These are phyloP conservation scores for Macrophya annulata DNA, from an alignment of 2,888 invertebrate species.

Conservation along the genomic window DNA sequence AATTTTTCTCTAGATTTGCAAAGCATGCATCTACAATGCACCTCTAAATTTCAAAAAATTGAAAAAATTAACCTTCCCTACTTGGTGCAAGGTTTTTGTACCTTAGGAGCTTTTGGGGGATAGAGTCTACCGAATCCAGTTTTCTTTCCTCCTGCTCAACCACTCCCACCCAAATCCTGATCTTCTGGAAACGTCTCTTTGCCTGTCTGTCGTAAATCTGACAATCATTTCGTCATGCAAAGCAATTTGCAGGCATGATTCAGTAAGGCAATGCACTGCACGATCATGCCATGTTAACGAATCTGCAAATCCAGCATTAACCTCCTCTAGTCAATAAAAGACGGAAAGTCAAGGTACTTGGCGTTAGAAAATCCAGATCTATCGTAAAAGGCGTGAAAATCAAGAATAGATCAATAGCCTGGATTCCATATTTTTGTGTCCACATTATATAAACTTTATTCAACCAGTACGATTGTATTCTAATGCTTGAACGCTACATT, in stretches of 20 bases:
- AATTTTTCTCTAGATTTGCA: too few species aligned
- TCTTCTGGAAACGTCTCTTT: too few species aligned
- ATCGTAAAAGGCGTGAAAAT: background rate
- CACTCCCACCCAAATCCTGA: too few species aligned
- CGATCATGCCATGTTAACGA: background rate
- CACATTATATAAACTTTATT: background rate
- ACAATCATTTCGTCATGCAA: background rate
- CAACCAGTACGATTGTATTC: background rate
- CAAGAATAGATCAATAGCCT: background rate
- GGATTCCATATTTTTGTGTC: background rate
- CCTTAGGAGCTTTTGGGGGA: too few species aligned
- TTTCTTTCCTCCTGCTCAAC: too few species aligned
- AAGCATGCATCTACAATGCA: too few species aligned
- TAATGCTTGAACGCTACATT: background rate
- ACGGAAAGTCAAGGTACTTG: conserved; percentile 1
- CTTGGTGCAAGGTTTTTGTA: too few species aligned
- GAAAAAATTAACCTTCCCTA: too few species aligned
- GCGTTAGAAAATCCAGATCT: background rate
- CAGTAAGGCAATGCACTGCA: background rate
- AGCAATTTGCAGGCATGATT: background rate
- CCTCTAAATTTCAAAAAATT: too few species aligned
- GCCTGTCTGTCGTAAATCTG: background rate
- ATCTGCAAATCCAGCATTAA: background rate
- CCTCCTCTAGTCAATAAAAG: background rate
- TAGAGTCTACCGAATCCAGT: too few species aligned